Evolutionary conservation across 2,888 invertebrate species (phyloP), one percentile per base, ranked within the genome.

Genomic region (Agonum fuliginosum): DNA sequence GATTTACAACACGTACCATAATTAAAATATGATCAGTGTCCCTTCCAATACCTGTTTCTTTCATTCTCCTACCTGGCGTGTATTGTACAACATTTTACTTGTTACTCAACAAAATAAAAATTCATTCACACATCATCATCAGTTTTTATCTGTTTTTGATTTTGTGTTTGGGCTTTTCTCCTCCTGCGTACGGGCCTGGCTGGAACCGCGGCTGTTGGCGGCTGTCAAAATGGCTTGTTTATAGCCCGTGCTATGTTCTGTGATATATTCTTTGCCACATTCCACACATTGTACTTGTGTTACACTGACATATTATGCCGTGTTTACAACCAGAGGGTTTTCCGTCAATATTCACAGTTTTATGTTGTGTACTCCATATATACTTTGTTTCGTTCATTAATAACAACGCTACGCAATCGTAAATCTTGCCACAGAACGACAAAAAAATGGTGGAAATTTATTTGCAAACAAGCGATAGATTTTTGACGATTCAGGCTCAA

Each of bases 221-320:
- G 30, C 62, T 62, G 62, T 34, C 62, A 62, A 30, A 62, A 62
- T 17, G 62, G 62, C 30, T 58, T 62, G 62, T 62, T 62, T 62
- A 62, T 62, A 10, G 62, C 58, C 4, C 17, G 34, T 19, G 34
- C n/a, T 14, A 62, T 62, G 34, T 24, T 30, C 58, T 58, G 58
- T 34, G 34, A 62, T 62, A 62, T 62, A 62, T 62, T 62, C 62
- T 62, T 62, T 58, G 48, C 48, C 48, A 48, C 19, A 48, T 48
- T 48, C 19, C 54, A 54, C 54, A 8, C 24, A 12, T 24, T 24
- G 43, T 43, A 17, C 22, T n/a, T n/a, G n/a, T 54, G 54, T 24
- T 48, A 54, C 54, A 54, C 54, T 54, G 54, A 54, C 54, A 54
- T 54, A 54, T 54, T 54, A 54, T 54, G 54, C 24, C 24, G n/a